Percentiles rank a stretch among this genome's conserved stretches.
Evolutionary conservation across 2,888 invertebrate species (phyloP).

Genomic region (Monoplex corrugatus): DNA sequence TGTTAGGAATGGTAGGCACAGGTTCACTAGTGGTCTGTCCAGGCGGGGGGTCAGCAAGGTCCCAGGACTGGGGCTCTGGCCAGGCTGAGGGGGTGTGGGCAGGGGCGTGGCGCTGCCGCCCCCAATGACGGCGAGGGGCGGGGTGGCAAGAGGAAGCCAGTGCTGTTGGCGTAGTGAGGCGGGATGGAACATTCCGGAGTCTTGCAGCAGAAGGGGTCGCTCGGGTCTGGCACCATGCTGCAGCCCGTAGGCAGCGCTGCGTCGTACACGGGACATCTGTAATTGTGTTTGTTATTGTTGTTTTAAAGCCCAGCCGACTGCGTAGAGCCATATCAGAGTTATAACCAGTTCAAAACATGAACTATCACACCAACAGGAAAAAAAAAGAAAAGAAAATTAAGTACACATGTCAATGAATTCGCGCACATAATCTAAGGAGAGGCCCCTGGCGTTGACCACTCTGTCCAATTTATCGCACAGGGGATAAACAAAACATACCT

Average conservation of each 20-base stretch:
- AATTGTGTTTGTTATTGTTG: too few relatives aligned
- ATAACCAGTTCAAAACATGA: not conserved
- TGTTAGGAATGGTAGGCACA: conserved; percentile 41
- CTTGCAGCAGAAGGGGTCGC: conserved; percentile 70
- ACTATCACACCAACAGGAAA: not conserved
- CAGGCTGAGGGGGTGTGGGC: conserved; percentile 59
- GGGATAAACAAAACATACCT: too few relatives aligned
- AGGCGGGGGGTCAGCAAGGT: conserved; percentile 59
- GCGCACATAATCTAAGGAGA: too few relatives aligned
- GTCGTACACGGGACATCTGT: conserved; percentile 44
- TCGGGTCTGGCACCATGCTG: conserved; percentile 67
- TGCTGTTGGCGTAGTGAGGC: conserved; percentile 28
- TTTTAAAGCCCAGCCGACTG: too few relatives aligned
- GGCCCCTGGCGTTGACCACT: too few relatives aligned
- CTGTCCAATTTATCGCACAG: too few relatives aligned
- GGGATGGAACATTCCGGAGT: conserved; percentile 64
- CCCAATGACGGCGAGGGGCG: conserved; percentile 61
- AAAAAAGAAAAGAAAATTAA: not conserved
- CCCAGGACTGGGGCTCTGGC: conserved; percentile 50
- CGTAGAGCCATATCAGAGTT: too few relatives aligned
- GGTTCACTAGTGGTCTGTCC: conserved; percentile 60
- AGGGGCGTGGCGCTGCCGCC: conserved; percentile 68
- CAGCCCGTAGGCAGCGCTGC: conserved; percentile 59
- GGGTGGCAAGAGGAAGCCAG: conserved; percentile 52
- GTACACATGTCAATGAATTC: too few relatives aligned